A percentile compares a stretch with the other conserved stretches of the same genome.
These are phyloP conservation scores for Macheiramphus alcinus DNA, from an alignment of 2,113 vertebrate species.

Conservation along the genomic window DNA sequence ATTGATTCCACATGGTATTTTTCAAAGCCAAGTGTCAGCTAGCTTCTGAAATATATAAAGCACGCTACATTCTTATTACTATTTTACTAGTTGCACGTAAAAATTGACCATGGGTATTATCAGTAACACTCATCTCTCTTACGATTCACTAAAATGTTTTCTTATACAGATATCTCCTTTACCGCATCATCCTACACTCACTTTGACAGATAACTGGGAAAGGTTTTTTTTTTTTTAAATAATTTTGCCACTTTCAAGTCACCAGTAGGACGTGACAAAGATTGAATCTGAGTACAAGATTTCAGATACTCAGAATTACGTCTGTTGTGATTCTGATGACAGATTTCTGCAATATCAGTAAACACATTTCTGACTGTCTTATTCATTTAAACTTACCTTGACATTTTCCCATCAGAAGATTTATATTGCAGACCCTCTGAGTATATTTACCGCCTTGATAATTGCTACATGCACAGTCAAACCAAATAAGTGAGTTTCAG, in stretches of 20 bases:
- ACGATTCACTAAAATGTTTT: background rate
- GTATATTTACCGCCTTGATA: background rate
- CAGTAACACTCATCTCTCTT: background rate
- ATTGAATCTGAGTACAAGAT: background rate
- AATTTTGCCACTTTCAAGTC: background rate
- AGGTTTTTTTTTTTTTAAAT: background rate
- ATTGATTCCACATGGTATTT: background rate
- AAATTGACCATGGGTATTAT: background rate
- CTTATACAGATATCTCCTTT: background rate
- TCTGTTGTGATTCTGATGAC: background rate
- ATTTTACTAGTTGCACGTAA: background rate
- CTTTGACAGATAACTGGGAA: background rate
- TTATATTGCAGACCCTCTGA: background rate
- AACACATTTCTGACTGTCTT: background rate
- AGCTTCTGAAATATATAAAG: background rate
- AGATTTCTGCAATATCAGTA: background rate
- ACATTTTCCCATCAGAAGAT: background rate
- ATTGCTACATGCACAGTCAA: background rate
- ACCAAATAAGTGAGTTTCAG: background rate
- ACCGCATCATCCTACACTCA: background rate
- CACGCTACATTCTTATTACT: background rate
- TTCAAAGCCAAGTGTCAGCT: background rate
- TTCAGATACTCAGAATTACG: background rate
- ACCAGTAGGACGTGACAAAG: background rate
- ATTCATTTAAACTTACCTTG: conserved; percentile 19